Evolutionary conservation across 2,888 invertebrate genomes (phyloP).

Genomic region (Scaptomyza parva): DNA sequence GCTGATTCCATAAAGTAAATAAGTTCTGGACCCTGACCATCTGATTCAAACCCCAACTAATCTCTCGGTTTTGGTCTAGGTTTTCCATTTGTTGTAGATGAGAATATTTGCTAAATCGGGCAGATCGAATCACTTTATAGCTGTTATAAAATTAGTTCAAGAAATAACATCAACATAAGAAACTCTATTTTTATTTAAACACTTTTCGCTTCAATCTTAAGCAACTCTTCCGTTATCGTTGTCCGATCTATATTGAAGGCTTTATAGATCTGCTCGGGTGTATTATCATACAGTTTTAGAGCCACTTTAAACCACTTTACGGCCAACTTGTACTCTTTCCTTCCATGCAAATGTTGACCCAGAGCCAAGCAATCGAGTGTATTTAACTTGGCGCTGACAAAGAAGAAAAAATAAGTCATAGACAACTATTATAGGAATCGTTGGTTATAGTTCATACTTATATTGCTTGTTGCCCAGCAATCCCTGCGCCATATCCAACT

Average conservation of each 20-base stretch:
- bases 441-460: slow-evolving; percentile 85
- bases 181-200: too few relatives aligned
- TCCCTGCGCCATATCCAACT: slow-evolving; percentile 92
- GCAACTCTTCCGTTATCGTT: slow-evolving; percentile 26
- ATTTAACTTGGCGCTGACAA: slow-evolving; percentile 39
- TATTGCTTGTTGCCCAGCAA: slow-evolving; percentile 91
- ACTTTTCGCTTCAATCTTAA: neutral
- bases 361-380: slow-evolving; percentile 48
- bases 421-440: too few relatives aligned
- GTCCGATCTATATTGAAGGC: slow-evolving; percentile 23
- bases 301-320: slow-evolving; percentile 45
- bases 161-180: too few relatives aligned
- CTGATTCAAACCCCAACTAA: too few relatives aligned
- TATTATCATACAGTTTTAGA: slow-evolving; percentile 25
- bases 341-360: slow-evolving; percentile 24
- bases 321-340: slow-evolving; percentile 7
- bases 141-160: too few relatives aligned
- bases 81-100: too few relatives aligned
- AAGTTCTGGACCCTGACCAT: too few relatives aligned
- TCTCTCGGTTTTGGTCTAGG: too few relatives aligned
- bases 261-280: slow-evolving; percentile 21
- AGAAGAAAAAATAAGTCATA: neutral
- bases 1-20: too few relatives aligned
- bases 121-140: too few relatives aligned
- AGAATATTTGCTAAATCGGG: too few relatives aligned